These are phyloP conservation scores for Henricia sp. DNA, from an alignment of 53 echinoderm and acorn worm genomes.

Conservation along the genomic window DNA sequence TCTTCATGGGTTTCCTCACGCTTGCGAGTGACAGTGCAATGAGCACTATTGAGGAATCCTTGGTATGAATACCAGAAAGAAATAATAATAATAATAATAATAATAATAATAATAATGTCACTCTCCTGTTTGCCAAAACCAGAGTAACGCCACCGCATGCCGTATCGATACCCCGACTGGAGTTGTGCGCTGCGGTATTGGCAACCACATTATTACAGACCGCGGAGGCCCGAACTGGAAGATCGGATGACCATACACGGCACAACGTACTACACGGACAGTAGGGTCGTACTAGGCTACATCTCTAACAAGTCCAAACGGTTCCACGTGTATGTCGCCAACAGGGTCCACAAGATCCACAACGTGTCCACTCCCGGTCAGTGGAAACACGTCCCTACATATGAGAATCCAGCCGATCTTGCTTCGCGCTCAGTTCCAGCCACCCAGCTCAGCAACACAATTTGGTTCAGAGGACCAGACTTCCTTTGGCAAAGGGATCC, in stretches of 20 bases:
- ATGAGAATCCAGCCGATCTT: slow-evolving; percentile 60
- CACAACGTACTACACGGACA: slow-evolving; percentile 37
- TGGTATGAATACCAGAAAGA: too few species aligned
- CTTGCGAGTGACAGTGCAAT: too few species aligned
- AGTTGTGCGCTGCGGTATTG: slow-evolving; percentile 70
- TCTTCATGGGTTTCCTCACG: too few species aligned
- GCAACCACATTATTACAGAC: slow-evolving; percentile 45
- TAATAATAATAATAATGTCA: too few species aligned
- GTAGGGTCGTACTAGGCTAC: slow-evolving; percentile 69
- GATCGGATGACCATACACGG: slow-evolving; percentile 29
- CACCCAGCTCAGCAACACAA: slow-evolving; percentile 4
- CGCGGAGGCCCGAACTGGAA: slow-evolving; percentile 34
- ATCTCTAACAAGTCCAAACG: slow-evolving; percentile 60
- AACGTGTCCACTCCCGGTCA: slow-evolving; percentile 39
- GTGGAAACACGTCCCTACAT: slow-evolving; percentile 60
- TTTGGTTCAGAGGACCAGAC: slow-evolving; percentile 64
- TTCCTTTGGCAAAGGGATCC: slow-evolving; percentile 44
- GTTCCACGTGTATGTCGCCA: slow-evolving; percentile 69
- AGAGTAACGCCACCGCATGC: slow-evolving; percentile 55
- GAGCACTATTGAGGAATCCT: too few species aligned
- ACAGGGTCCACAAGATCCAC: slow-evolving; percentile 64
- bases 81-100: too few species aligned
- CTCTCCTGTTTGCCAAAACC: slow-evolving; percentile 58
- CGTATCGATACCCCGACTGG: slow-evolving; percentile 73
- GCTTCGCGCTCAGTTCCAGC: slow-evolving; percentile 65